Evolutionary conservation across 2,113 vertebrate species (phyloP).

Genomic region (Neogobius melanostomus): DNA sequence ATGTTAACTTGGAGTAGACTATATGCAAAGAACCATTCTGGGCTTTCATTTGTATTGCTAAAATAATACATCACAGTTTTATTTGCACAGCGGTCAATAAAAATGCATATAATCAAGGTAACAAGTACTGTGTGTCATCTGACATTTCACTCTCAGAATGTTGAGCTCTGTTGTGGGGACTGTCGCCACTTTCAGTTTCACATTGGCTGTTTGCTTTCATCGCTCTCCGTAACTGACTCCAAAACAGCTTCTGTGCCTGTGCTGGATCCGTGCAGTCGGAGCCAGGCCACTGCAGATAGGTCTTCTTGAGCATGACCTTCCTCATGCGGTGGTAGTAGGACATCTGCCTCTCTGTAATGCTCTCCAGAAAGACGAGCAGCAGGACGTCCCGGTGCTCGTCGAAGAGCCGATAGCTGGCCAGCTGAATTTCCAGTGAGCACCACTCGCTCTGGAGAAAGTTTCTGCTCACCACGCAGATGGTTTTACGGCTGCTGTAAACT

Average conservation of each 20-base stretch:
- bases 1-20: no score
- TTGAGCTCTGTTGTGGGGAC: conserved; percentile 2
- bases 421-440: conserved; percentile 86
- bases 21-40: not conserved
- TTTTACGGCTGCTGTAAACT: conserved; percentile 84
- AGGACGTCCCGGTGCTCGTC: conserved; percentile 84
- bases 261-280: conserved; percentile 58
- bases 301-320: conserved; percentile 84
- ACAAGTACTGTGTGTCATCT: conserved; percentile 46
- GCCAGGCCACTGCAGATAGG: conserved; percentile 83
- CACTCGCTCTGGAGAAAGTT: conserved; percentile 82
- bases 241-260: conserved; percentile 80
- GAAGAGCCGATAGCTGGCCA: conserved; percentile 87
- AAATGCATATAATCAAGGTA: conserved; percentile 26
- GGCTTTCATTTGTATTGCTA: not conserved
- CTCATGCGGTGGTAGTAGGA: conserved; percentile 84
- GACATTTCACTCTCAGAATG: conserved; percentile 21
- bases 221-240: conserved; percentile 80
- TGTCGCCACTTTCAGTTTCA: conserved; percentile 17
- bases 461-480: conserved; percentile 84
- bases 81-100: conserved; percentile 12
- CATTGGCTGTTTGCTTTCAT: conserved; percentile 61
- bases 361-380: conserved; percentile 83
- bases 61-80: not conserved
- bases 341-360: conserved; percentile 78